Base-by-base conservation (phyloP, 2,113 vertebrate species). In the Tapirus terrestris region DNA sequence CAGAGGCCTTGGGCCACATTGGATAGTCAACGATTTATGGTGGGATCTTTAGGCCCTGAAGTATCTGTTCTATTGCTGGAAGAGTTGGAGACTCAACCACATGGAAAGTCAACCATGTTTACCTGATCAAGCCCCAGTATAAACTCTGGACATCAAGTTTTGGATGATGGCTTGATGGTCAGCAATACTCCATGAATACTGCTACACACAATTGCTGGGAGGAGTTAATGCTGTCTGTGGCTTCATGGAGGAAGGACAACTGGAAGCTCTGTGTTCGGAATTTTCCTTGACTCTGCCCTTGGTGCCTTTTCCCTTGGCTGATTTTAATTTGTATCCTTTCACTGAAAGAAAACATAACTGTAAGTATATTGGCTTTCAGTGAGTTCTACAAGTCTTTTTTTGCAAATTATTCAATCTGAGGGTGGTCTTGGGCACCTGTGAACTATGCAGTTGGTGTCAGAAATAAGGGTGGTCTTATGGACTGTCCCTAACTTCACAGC, bases 161-260 rank as follows among this genome's bases (percentile, higher is more conserved):
- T 7, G 0, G 9, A 17, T 61, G 31, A 85, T 16, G 10, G 4
- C 6, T 76, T 20, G 10, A 13, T 94, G 27, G 5, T 84, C 10
- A 21, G 11, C 51, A 67, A 0, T 48, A 31, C 27, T 27, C 56
- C 39, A 43, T 16, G 7, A 2, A 8, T 16, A 39, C 18, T 89
- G 31, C 29, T 48, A 23, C 0, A 1, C 1, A 7, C 45, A 5
- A 29, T 12, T 65, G 1, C 58, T 36, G 11, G 8, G 5, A 81
- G 9, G 27, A 33, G 31, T 29, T n/a, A n/a, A 9, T 11, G 5
- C 2, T 85, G 11, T 63, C 27, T 1, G 0, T 56, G 36, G 45
- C 27, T 51, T 53, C 45, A 31, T 0, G 6, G 31, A 20, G 5
- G 48, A 86, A 81, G 20, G 5, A 18, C 13, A 77, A 21, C 3